A percentile compares a stretch with the other conserved stretches of the same genome.
Conservation (phyloP, 2,888 invertebrate genomes). For the Cryptocheilus praepositus region DNA sequence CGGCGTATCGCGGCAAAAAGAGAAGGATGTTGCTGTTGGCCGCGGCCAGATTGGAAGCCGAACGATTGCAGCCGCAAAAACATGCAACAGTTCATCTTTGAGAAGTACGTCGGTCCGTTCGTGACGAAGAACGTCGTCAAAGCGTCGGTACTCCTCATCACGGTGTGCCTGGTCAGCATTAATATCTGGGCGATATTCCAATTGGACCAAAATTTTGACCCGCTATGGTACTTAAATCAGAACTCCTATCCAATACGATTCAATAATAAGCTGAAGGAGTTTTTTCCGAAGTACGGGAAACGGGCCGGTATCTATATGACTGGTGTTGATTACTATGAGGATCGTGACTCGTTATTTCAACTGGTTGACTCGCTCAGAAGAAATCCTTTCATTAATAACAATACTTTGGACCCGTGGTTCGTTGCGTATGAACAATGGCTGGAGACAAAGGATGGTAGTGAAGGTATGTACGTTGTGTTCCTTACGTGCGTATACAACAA, state of each 20-base stretch:
- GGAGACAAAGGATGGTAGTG: slow-evolving; percentile 51
- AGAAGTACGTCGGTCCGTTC: slow-evolving; percentile 70
- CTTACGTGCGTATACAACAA: background rate
- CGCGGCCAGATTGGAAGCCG: slow-evolving; percentile 68
- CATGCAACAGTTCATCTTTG: slow-evolving; percentile 70
- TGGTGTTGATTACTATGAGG: slow-evolving; percentile 70
- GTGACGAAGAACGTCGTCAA: slow-evolving; percentile 71
- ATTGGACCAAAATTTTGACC: slow-evolving; percentile 72
- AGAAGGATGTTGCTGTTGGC: slow-evolving; percentile 68
- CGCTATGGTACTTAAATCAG: slow-evolving; percentile 71
- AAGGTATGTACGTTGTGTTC: too few relatives aligned
- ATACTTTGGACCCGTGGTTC: slow-evolving; percentile 70
- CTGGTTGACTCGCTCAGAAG: slow-evolving; percentile 59
- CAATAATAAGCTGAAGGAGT: slow-evolving; percentile 65
- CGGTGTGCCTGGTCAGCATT: slow-evolving; percentile 64
- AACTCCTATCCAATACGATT: slow-evolving; percentile 71
- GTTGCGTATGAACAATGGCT: slow-evolving; percentile 68
- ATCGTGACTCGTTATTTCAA: slow-evolving; percentile 59
- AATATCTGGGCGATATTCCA: slow-evolving; percentile 70
- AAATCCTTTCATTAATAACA: slow-evolving; percentile 69
- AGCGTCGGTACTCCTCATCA: slow-evolving; percentile 67
- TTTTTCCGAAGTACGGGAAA: slow-evolving; percentile 71
- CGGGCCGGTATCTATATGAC: slow-evolving; percentile 68
- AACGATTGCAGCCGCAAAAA: slow-evolving; percentile 73
- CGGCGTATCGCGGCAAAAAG: slow-evolving; percentile 65